Evolutionary conservation across 2,888 invertebrate genomes (phyloP).

Genomic region (Stenchaetothrips biformis): DNA sequence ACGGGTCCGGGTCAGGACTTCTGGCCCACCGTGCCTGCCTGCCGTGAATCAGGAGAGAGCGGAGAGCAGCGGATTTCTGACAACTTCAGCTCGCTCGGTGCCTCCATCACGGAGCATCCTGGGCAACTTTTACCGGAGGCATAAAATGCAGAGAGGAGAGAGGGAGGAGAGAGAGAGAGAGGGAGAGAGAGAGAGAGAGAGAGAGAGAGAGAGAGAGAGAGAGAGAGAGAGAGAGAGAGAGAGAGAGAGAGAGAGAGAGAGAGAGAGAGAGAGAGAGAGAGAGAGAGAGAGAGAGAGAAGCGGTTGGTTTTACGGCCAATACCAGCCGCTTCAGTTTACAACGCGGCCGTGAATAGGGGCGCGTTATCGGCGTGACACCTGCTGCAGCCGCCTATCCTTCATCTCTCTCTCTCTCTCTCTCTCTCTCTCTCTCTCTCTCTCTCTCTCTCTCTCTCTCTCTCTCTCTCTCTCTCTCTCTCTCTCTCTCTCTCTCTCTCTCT

Average conservation of each 20-base stretch:
- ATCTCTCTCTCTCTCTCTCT: no score
- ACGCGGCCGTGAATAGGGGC: neutral
- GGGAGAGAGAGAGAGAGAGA: constrained; percentile 20
- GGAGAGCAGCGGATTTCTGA: no score
- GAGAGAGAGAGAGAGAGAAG: neutral
- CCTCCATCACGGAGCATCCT: no score
- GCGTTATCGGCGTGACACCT: neutral
- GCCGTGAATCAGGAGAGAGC: no score
- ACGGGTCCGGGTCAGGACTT: no score
- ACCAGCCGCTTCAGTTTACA: neutral
- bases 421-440: no score
- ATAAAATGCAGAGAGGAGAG: constrained; percentile 25
- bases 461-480: no score
- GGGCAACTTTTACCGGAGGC: no score
- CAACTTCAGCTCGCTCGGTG: no score
- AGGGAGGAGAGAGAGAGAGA: neutral
- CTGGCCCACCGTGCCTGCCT: no score
- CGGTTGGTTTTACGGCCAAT: neutral
- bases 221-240: constrained; percentile 25
- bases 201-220: constrained; percentile 27
- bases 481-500: no score
- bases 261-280: constrained; percentile 28
- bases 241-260: neutral
- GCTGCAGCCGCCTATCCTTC: neutral
- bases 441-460: no score